Base-by-base conservation (phyloP, 2,113 vertebrate species). In the Phylloscopus whistleri region DNA sequence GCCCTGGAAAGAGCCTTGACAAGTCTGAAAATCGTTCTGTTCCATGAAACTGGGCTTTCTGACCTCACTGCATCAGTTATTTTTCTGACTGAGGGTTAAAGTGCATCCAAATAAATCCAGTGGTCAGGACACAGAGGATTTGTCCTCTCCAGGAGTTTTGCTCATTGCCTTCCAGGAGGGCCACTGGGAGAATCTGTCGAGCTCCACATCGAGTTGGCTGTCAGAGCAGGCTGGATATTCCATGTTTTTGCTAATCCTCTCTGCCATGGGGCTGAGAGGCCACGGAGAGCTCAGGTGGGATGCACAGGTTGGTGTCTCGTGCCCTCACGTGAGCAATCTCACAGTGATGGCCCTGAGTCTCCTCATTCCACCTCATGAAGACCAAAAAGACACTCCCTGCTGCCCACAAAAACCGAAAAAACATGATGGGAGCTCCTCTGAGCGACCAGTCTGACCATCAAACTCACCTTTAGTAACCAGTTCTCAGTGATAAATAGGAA, bases 251-350 rank as follows among this genome's bases (percentile, higher is more conserved):
- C 44, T 80, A 74, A 86, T 66, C 22, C 59, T 20, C 67, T 91
- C 67, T 92, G 87, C 80, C 81, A 87, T 0, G 7, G 3, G 8
- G 73, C 66, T 59, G 24, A 87, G 70, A 80, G 85, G 77, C 48
- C 83, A 82, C 1, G 0, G 4, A 33, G 51, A 83, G 62, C 70
- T 73, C 68, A 41, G 84, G 31, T 58, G 55, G 55, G 58, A 62
- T 26, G 84, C 27, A 63, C 33, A 14, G 53, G 33, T n/a, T 86
- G 84, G 58, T 46, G 46, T 55, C 43, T 49, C 0, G 0, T 41
- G 28, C n/a, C 27, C 16, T 35, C 9, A 2, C 0, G 0, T 43
- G 51, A 37, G 85, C 1, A 0, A 6, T 30, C 37, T 72, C 11
- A 1, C 30, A 67, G 55, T 1, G 22, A 4, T 68, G 43, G n/a